These are phyloP conservation scores for Andrena camellia DNA, from an alignment of 2,888 invertebrate species.

Conservation along the genomic window DNA sequence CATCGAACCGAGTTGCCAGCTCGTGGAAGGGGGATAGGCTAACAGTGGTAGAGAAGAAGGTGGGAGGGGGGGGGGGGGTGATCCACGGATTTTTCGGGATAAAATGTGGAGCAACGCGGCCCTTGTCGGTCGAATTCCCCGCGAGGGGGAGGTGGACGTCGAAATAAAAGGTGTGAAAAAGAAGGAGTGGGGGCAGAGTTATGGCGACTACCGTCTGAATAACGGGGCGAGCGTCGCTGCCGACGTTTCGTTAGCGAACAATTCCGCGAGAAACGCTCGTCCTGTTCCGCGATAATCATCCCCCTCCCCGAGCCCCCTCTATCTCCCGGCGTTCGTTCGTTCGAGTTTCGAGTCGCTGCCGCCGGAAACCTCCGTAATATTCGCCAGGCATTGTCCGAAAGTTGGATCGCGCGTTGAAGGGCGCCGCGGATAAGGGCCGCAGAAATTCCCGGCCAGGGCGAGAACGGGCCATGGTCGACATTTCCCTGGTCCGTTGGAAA, in stretches of 20 bases:
- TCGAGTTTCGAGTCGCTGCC: constrained; percentile 28
- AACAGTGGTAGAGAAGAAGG: neutral
- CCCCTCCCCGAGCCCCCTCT: neutral
- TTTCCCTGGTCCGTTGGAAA: neutral
- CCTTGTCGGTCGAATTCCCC: constrained; percentile 39
- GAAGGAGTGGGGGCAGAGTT: neutral
- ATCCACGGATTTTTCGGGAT: constrained; percentile 32
- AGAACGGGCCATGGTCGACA: constrained; percentile 6
- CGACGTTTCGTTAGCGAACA: constrained; percentile 48
- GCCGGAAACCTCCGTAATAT: constrained; percentile 57
- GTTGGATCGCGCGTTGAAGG: constrained; percentile 28
- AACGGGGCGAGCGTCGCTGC: constrained; percentile 12
- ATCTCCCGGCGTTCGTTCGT: constrained; percentile 10
- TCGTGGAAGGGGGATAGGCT: neutral
- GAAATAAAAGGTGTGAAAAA: constrained; percentile 4
- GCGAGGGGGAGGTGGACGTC: neutral
- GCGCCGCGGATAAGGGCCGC: neutral
- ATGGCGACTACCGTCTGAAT: constrained; percentile 23
- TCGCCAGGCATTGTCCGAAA: constrained; percentile 48
- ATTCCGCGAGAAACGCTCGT: constrained; percentile 40
- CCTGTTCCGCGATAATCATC: constrained; percentile 39
- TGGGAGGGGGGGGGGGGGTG: neutral
- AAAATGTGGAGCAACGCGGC: constrained; percentile 46
- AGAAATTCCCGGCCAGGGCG: neutral
- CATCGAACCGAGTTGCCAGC: neutral